phyloP scores from a whole-genome alignment of 2,888 invertebrate species.

The Pediacus dermestoides region DNA sequence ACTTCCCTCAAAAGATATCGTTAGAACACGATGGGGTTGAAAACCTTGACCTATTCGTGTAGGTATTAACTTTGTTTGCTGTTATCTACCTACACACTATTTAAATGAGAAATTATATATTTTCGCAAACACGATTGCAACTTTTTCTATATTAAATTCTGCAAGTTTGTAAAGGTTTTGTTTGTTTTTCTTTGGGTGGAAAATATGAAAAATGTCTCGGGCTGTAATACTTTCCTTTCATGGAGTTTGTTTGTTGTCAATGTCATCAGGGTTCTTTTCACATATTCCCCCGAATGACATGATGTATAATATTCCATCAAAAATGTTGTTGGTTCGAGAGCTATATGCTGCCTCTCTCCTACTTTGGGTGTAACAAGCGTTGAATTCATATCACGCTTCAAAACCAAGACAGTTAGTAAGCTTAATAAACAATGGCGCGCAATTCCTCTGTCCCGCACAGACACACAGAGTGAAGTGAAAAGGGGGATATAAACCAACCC shows the following conservation, averaged over 20 bases:
- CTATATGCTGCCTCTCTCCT: too few relatives aligned
- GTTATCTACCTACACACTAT: too few relatives aligned
- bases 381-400: slow-evolving; percentile 7
- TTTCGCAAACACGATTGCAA: too few relatives aligned
- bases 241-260: slow-evolving; percentile 20
- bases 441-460: slow-evolving; percentile 14
- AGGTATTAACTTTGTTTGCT: too few relatives aligned
- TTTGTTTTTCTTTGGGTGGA: slow-evolving; percentile 10
- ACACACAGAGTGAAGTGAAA: slow-evolving; percentile 5
- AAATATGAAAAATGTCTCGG: slow-evolving; percentile 18
- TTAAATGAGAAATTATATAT: too few relatives aligned
- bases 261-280: slow-evolving; percentile 20
- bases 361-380: slow-evolving; percentile 4
- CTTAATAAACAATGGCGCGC: slow-evolving; percentile 17
- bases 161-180: not conserved
- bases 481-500: slow-evolving; percentile 11
- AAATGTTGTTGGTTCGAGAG: slow-evolving; percentile 1
- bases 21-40: too few relatives aligned
- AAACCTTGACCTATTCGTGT: too few relatives aligned
- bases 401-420: slow-evolving; percentile 7
- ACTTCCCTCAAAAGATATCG: too few relatives aligned
- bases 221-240: slow-evolving; percentile 18
- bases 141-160: slow-evolving; percentile 2
- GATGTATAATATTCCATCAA: slow-evolving; percentile 19
- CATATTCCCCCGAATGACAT: slow-evolving; percentile 15